Percentiles rank a stretch among this genome's conserved stretches.
phyloP scores from a whole-genome alignment of 2,888 invertebrate species.

The Mythimna ferrago region DNA sequence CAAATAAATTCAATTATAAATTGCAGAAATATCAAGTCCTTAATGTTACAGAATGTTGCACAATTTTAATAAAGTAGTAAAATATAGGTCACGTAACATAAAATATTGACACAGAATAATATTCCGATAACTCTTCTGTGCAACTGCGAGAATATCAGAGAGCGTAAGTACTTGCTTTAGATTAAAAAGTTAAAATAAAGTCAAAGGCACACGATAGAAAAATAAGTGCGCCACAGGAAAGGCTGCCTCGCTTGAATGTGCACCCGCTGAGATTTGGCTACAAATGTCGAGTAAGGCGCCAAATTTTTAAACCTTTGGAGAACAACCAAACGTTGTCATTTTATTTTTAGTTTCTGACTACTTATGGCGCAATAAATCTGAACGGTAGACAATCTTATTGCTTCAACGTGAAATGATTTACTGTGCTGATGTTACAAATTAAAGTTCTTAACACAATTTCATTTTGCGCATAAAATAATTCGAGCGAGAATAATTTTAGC shows the following conservation, averaged over 20 bases:
- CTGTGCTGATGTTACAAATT: slow-evolving; percentile 31
- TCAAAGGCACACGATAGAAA: slow-evolving; percentile 49
- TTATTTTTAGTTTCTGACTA: slow-evolving; percentile 52
- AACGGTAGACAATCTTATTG: slow-evolving; percentile 24
- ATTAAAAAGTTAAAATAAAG: slow-evolving; percentile 63
- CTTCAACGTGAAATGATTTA: slow-evolving; percentile 31
- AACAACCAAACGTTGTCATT: slow-evolving; percentile 65
- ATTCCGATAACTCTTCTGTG: slow-evolving; percentile 50
- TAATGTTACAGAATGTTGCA: not conserved
- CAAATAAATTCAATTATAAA: not conserved
- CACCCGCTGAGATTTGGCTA: slow-evolving; percentile 71
- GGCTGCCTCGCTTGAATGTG: slow-evolving; percentile 43
- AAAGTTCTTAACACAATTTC: slow-evolving; percentile 24
- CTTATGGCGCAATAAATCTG: slow-evolving; percentile 30
- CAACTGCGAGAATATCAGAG: slow-evolving; percentile 27
- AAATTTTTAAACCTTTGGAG: slow-evolving; percentile 74
- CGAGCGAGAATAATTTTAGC: slow-evolving; percentile 37
- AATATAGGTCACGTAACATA: slow-evolving; percentile 40
- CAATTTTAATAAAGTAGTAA: slow-evolving; percentile 28
- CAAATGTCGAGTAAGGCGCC: slow-evolving; percentile 73
- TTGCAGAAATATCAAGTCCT: slow-evolving; percentile 5
- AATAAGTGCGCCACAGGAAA: slow-evolving; percentile 50
- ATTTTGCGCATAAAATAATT: slow-evolving; percentile 27
- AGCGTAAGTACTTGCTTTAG: slow-evolving; percentile 19
- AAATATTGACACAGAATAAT: slow-evolving; percentile 51